phyloP scores from a whole-genome alignment of 30 jellyfish, hydroid and myxozoan genomes.

The Nemopilema nomurai region DNA sequence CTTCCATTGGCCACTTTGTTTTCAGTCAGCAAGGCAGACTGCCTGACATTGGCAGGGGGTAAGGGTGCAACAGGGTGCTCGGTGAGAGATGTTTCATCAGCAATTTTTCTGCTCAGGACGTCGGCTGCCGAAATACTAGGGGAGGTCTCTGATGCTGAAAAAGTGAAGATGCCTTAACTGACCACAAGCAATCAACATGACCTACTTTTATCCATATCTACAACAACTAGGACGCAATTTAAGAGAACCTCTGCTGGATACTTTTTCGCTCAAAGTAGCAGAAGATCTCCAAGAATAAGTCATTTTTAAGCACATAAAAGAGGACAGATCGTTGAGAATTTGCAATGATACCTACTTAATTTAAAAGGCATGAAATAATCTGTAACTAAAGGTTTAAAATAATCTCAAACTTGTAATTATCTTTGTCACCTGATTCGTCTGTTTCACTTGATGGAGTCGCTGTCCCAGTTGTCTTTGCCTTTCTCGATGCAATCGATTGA shows the following conservation, averaged over 20 bases:
- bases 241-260: not conserved
- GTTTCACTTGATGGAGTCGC: constrained; percentile 61
- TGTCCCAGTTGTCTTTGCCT: constrained; percentile 26
- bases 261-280: not conserved
- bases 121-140: constrained; percentile 26
- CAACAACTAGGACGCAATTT: no score
- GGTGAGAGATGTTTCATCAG: not conserved
- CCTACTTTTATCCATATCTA: no score
- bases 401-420: no score
- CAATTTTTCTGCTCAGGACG: constrained; percentile 3
- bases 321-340: no score
- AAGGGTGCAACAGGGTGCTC: constrained; percentile 23
- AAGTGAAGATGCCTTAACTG: no score
- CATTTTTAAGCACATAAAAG: no score
- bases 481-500: constrained; percentile 21
- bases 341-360: no score
- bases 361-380: no score
- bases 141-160: constrained; percentile 59
- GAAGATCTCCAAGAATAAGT: no score
- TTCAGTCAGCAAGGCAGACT: constrained; percentile 40
- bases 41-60: constrained; percentile 59
- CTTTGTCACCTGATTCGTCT: constrained; percentile 67
- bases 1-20: constrained; percentile 28
- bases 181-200: no score
- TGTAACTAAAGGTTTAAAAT: no score